Evolutionary conservation across 2,888 invertebrate genomes (phyloP).

Genomic region (Rhorus exstirpatorius): DNA sequence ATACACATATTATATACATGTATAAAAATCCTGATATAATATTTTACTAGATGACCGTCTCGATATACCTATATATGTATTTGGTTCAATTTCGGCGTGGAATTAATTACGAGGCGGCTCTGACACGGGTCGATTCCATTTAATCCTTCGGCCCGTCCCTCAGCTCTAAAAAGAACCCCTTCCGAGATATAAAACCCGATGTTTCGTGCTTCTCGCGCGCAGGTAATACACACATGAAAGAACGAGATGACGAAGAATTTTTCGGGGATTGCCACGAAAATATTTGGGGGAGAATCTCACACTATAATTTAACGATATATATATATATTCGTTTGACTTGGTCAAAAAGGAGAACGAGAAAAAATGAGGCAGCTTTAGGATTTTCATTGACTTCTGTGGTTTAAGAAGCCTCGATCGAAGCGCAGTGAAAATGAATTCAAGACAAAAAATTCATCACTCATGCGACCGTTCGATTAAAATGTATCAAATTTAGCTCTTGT

Average conservation of each 20-base stretch:
- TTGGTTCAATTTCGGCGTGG: conserved; percentile 62
- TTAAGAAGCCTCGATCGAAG: neutral
- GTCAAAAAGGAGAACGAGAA: neutral
- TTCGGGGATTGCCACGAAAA: conserved; percentile 37
- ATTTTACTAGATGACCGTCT: conserved; percentile 23
- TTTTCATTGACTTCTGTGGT: conserved; percentile 9
- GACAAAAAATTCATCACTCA: too few species aligned
- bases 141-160: conserved; percentile 51
- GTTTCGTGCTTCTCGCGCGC: conserved; percentile 12
- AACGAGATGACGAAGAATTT: conserved; percentile 39
- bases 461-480: too few species aligned
- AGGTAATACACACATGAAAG: neutral
- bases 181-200: conserved; percentile 33
- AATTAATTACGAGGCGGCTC: conserved; percentile 66
- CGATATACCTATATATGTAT: conserved; percentile 36
- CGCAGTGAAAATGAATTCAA: neutral
- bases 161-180: conserved; percentile 28
- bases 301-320: conserved; percentile 55
- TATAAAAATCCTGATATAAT: conserved; percentile 4
- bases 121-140: conserved; percentile 70
- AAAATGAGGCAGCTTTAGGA: conserved; percentile 8
- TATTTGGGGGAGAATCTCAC: conserved; percentile 33
- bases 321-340: neutral
- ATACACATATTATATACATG: conserved; percentile 17
- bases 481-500: neutral